A percentile compares a stretch with the other conserved stretches of the same genome.
phyloP scores from a whole-genome alignment of 2,797 vertebrate genomes.

The Vipera ursinii region DNA sequence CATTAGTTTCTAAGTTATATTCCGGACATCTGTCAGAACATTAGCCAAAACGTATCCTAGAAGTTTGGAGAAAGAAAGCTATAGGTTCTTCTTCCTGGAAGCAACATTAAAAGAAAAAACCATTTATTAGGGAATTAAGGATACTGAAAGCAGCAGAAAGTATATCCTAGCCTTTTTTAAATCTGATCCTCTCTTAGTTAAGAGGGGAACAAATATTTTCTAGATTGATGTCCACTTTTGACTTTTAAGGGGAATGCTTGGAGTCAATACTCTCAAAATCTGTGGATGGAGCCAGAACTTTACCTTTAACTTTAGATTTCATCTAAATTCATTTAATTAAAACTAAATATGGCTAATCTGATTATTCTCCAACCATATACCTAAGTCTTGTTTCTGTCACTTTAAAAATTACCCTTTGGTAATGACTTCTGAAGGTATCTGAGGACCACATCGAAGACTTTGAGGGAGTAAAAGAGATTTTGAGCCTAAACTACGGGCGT shows the following conservation, averaged over 20 bases:
- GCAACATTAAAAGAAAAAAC: not conserved
- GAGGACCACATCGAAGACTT: not conserved
- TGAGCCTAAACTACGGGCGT: not conserved
- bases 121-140: not conserved
- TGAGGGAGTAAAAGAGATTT: not conserved
- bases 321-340: not conserved
- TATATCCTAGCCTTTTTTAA: not conserved
- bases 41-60: not conserved
- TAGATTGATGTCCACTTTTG: not conserved
- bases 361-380: not conserved
- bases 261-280: not conserved
- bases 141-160: not conserved
- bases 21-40: not conserved
- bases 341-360: not conserved
- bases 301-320: not conserved
- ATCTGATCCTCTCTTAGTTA: not conserved
- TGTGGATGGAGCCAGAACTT: not conserved
- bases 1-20: not conserved
- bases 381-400: not conserved
- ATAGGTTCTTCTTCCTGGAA: not conserved
- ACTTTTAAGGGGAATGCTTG: not conserved
- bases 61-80: not conserved
- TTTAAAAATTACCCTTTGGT: not conserved
- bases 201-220: not conserved
- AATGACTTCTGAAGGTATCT: not conserved